Evolutionary conservation across 1,140 invertebrate species (phyloP), one percentile per base, ranked within the genome.

Genomic region (Aphelenchoides avenae): DNA sequence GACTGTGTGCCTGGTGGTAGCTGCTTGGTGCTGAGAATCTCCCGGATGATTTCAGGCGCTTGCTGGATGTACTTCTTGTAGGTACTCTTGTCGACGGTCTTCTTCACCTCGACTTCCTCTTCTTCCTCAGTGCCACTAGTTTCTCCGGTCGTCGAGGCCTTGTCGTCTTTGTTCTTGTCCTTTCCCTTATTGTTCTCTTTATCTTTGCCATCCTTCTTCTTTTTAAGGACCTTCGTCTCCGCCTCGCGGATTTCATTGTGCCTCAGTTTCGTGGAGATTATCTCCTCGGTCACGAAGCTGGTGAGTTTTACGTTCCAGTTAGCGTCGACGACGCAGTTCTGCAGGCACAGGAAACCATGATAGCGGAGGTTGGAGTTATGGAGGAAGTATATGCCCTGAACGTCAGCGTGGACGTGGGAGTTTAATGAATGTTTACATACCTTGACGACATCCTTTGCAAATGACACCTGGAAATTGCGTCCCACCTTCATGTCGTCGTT

Each of bases 221-320:
- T 18, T 34, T 57, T 46, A 15, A 15, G 27, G 31, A 22, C 24
- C 34, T 26, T 41, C 46, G 46, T 43, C 31, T 43, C 3, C 13
- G 7, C 41, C 31, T 30, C 7, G 41, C 41, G 26, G 41, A 74
- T 13, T 56, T 71, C 69, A 44, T 71, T 71, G 37, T 73, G 71
- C 11, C 58, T 29, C n/a, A 77, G 27, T 43, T 76, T 76, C 29
- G 76, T 74, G 18, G 57, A 51, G 55, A 75, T 59, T 6, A 75
- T 69, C 29, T 66, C 43, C 43, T 75, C 72, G 7, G 74, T 75
- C 13, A 61, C 54, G 56, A 75, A 74, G 48, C 77, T 77, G 4
- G 73, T 75, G n/a, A 77, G 59, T 52, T 73, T 74, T 1, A 75
- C 68, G 11, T 71, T 77, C 72, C 72, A 75, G 36, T 75, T 76